Conservation (phyloP, 2,888 invertebrate genomes). For the Scaptomyza cyrtandrae region DNA sequence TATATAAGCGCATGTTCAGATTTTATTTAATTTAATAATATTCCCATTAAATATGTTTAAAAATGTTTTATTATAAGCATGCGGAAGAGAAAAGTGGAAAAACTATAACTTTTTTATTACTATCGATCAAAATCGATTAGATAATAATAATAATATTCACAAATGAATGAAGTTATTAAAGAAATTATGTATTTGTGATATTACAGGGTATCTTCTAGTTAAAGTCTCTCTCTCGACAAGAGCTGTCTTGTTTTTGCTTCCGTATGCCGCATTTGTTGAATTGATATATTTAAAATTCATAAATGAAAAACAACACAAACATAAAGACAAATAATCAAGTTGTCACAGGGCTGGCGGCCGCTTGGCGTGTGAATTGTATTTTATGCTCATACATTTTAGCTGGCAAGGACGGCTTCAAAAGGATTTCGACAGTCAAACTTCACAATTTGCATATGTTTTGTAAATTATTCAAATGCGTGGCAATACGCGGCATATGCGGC, state of each 20-base stretch:
- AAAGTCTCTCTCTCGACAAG: conserved; percentile 8
- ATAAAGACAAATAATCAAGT: conserved; percentile 65
- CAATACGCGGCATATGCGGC: conserved; percentile 34
- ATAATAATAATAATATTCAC: too few species aligned
- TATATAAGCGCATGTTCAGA: not conserved
- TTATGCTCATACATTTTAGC: conserved; percentile 13
- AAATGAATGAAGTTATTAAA: too few species aligned
- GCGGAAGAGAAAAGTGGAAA: not conserved
- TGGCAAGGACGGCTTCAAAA: conserved; percentile 9
- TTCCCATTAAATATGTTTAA: not conserved
- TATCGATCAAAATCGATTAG: not conserved
- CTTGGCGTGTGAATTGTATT: conserved; percentile 28
- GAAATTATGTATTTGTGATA: too few species aligned
- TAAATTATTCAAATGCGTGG: conserved; percentile 41
- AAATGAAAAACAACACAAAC: conserved; percentile 32
- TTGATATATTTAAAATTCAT: conserved; percentile 63
- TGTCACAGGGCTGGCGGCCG: conserved; percentile 58
- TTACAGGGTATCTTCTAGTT: conserved; percentile 11
- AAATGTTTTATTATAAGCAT: too few species aligned
- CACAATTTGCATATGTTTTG: conserved; percentile 46
- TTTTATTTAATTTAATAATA: not conserved
- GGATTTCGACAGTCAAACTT: conserved; percentile 22
- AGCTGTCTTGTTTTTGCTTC: conserved; percentile 33
- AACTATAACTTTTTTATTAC: not conserved
- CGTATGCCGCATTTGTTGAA: conserved; percentile 44